Evolutionary conservation across 2,888 invertebrate species (phyloP), one percentile per base, ranked within the genome.

Genomic region (Nomada ferruginata): DNA sequence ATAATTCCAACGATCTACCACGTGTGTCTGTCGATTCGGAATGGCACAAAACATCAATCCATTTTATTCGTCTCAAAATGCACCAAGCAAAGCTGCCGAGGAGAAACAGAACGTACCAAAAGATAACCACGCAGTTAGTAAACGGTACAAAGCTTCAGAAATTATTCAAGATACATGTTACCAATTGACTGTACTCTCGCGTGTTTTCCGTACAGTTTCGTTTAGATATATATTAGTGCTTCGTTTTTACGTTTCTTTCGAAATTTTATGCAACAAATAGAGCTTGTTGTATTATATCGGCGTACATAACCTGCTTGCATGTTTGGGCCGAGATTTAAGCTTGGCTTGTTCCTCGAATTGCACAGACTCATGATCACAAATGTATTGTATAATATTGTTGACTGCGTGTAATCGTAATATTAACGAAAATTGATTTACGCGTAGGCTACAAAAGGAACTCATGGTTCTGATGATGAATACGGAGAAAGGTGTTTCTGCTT

Each of bases 401-500:
- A 0, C 36, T 36, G 36, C 36, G 60, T 4, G 9, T 10, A 13
- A 13, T 65, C 50, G 20, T 18, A 11, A 13, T 42, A 42, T 13
- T 15, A 55, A 65, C 11, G 26, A 61, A 18, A 2, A 13, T 59
- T 57, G 60, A 74, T 74, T 36, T 65, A 59, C 71, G 5, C 52
- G 26, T 94, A 98, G 98, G 94, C 94, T 98, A 90, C 98, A 98
- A 93, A 97, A 97, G 92, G 98, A 98, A 94, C 95, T 98, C 69
- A 97, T 98, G 97, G 96, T 96, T 85, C 94, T 98, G 83, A 98
- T 98, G 98, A 97, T 97, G 95, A 96, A 96, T 79, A 96, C 96
- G 69, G 98, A 98, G 93, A 98, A 97, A 94, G 97, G 97, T 29
- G 97, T 99, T 82, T 98, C 99, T 23, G 99, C 99, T 18, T 99